Evolutionary conservation across 2,888 invertebrate species (phyloP), one percentile per base, ranked within the genome.

Genomic region (Omphaloscelis lunosa): DNA sequence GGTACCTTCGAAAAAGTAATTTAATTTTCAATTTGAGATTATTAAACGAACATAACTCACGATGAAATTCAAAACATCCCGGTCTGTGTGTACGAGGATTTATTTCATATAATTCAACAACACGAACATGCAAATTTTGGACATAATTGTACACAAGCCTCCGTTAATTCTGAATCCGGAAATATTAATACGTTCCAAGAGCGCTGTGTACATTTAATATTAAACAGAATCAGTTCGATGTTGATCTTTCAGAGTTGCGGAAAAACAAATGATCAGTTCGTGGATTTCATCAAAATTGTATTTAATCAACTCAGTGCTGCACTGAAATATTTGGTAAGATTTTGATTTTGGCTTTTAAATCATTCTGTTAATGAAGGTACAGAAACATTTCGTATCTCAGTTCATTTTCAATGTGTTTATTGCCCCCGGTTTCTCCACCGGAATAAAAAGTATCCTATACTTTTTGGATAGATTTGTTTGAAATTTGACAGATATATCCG

Each of bases 41-140:
- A 53, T 34, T 39, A 61, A 20, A 61, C 34, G 23, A 58, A 56
- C 41, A 58, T 23, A 41, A 65, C 7, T 34, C n/a, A 72, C 48
- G 12, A 61, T 58, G 45, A n/a, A 62, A 59, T 23, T 29, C 39
- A 48, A 62, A 76, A 73, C 66, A 48, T 62, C 53, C 53, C 27
- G 12, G 9, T 63, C 53, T 29, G 12, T 67, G 15, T 66, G 29
- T 20, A 23, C 72, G 3, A 70, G 17, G 20, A 65, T 74, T 82
- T 61, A 76, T 83, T 72, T 45, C 3, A 70, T 77, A 77, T 79
- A 67, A 86, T 84, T 78, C 79, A 72, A 53, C 80, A 85, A 84
- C 84, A 86, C 75, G 84, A 77, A 75, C 58, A 86, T 84, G 79
- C 48, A 77, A 83, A 86, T 84, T 75, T 79, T 39, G 17, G 34